Percentiles rank a stretch among this genome's conserved stretches.
Evolutionary conservation across 2,113 vertebrate genomes (phyloP).

Genomic region (Perca schrenkii): DNA sequence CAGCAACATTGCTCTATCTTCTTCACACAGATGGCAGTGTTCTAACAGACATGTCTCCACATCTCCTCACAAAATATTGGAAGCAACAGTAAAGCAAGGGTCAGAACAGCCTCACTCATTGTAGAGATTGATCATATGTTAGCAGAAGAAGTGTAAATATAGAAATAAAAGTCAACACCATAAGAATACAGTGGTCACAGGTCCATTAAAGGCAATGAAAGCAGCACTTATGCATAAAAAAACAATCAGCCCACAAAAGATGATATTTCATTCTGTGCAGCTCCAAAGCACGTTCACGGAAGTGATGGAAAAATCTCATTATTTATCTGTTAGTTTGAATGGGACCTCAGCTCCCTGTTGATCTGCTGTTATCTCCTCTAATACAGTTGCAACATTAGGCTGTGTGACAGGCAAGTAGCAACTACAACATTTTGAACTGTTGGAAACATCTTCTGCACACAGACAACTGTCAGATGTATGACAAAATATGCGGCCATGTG

Average conservation of each 20-base stretch:
- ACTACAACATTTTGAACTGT: constrained; percentile 5
- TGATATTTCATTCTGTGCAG: background rate
- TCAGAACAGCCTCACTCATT: background rate
- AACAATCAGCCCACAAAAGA: background rate
- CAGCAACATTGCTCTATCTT: constrained; percentile 60
- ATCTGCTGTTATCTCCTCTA: constrained; percentile 30
- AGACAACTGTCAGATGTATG: background rate
- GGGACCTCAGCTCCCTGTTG: background rate
- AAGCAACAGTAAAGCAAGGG: constrained; percentile 4
- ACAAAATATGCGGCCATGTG: constrained; percentile 9
- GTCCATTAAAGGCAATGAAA: background rate
- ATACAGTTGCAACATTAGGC: background rate
- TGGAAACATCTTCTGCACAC: constrained; percentile 13
- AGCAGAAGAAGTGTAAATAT: background rate
- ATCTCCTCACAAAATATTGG: constrained; percentile 2
- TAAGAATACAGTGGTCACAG: background rate
- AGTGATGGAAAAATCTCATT: background rate
- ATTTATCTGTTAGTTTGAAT: constrained; percentile 12
- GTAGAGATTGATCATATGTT: background rate
- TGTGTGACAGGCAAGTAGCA: background rate
- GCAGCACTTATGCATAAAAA: background rate
- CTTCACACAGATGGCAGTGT: constrained; percentile 51
- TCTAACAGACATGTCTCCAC: constrained; percentile 47
- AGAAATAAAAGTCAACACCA: background rate
- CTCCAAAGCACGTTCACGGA: background rate